These are phyloP conservation scores for Saccostrea echinata DNA, from an alignment of 1,140 invertebrate genomes.

Conservation along the genomic window DNA sequence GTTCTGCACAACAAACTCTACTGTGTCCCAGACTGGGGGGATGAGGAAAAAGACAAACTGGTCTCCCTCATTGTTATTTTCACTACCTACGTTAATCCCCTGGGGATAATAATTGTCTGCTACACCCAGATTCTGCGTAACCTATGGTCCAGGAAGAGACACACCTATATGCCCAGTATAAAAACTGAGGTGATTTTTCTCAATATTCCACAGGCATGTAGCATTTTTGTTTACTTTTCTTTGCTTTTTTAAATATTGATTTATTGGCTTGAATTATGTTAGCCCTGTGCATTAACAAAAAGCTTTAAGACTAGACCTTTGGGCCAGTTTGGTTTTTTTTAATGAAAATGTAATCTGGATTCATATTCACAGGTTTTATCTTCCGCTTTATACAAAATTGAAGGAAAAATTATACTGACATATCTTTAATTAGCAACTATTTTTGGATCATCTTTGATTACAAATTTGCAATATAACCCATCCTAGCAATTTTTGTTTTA, in stretches of 20 bases:
- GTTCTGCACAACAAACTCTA: not conserved
- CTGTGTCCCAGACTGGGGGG: constrained; percentile 32
- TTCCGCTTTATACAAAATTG: too few species aligned
- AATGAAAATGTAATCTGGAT: too few species aligned
- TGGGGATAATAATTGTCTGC: constrained; percentile 48
- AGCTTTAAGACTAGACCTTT: too few species aligned
- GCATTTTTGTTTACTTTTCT: not conserved
- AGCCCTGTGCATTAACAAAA: too few species aligned
- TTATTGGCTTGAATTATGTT: too few species aligned
- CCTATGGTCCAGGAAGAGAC: constrained; percentile 46
- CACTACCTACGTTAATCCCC: constrained; percentile 55
- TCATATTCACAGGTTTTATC: too few species aligned
- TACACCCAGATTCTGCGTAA: constrained; percentile 55
- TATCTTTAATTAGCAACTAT: too few species aligned
- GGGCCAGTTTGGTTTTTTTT: too few species aligned
- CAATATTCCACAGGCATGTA: constrained; percentile 2
- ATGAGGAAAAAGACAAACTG: constrained; percentile 26
- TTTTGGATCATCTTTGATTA: too few species aligned
- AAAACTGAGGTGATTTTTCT: constrained; percentile 42
- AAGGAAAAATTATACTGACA: too few species aligned
- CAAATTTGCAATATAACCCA: too few species aligned
- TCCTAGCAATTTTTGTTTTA: too few species aligned
- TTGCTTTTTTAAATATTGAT: not conserved
- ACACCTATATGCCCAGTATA: not conserved
- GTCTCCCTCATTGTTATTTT: constrained; percentile 39